phyloP scores from a whole-genome alignment of 2,797 vertebrate species.

The Parambassis ranga region DNA sequence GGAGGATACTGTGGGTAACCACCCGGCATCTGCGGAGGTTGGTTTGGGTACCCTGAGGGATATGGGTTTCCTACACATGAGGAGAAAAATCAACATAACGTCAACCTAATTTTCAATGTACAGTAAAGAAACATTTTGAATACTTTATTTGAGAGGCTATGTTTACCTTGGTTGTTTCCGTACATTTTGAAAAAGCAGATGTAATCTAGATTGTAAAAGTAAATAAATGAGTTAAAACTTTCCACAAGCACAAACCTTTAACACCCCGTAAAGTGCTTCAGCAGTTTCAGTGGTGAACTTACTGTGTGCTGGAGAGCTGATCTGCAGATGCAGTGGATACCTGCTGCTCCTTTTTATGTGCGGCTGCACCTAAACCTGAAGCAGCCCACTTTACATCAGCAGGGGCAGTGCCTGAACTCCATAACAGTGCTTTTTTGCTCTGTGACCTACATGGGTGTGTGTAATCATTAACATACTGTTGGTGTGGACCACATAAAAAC shows the following conservation, averaged over 20 bases:
- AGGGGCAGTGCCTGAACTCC: not conserved
- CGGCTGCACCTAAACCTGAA: not conserved
- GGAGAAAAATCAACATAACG: not conserved
- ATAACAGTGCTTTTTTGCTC: not conserved
- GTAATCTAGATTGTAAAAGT: too few species aligned
- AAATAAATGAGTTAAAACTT: too few species aligned
- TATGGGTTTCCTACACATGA: conserved; percentile 39
- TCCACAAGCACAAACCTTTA: not conserved
- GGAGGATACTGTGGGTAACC: conserved; percentile 44
- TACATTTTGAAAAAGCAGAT: conserved; percentile 59
- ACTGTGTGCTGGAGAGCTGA: conserved; percentile 15
- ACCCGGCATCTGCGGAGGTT: conserved; percentile 33
- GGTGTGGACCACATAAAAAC: not conserved
- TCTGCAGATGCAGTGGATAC: not conserved
- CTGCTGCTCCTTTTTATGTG: conserved; percentile 35
- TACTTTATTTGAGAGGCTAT: not conserved
- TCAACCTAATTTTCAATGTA: not conserved
- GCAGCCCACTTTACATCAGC: not conserved
- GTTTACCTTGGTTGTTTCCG: conserved; percentile 58
- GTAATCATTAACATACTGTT: conserved; percentile 12
- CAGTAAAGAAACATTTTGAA: not conserved
- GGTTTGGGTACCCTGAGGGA: conserved; percentile 41
- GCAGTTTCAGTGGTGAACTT: not conserved
- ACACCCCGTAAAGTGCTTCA: too few species aligned
- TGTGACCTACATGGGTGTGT: conserved; percentile 3